A percentile compares a stretch with the other conserved stretches of the same genome.
Evolutionary conservation across 1,140 invertebrate genomes (phyloP).

Genomic region (Camponotus floridanus): DNA sequence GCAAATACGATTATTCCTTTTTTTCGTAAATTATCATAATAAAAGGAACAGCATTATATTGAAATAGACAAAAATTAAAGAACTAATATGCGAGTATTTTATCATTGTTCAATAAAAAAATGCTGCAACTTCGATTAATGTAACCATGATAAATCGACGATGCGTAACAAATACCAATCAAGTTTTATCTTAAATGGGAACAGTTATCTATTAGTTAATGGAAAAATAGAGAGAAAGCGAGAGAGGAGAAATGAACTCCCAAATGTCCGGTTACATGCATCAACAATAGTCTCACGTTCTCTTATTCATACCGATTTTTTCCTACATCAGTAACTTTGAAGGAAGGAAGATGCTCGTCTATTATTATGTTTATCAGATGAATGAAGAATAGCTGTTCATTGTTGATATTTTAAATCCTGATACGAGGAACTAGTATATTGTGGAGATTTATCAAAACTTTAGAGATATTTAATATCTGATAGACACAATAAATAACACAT

Average conservation of each 20-base stretch:
- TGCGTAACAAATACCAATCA: neutral
- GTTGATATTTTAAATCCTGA: neutral
- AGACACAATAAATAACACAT: neutral
- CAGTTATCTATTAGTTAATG: conserved; percentile 33
- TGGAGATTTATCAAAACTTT: neutral
- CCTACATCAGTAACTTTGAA: neutral
- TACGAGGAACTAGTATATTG: too few relatives aligned
- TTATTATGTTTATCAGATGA: neutral
- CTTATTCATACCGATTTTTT: neutral
- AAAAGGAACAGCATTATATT: neutral
- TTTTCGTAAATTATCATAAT: neutral
- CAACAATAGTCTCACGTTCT: neutral
- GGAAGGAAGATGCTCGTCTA: neutral
- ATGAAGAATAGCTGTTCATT: neutral
- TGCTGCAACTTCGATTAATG: neutral
- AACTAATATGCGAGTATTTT: neutral
- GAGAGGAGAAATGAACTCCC: neutral
- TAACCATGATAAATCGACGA: neutral
- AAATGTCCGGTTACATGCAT: neutral
- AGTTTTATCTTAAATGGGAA: conserved; percentile 21
- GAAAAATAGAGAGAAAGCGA: conserved; percentile 14
- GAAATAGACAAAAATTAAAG: neutral
- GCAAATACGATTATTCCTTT: conserved; percentile 4
- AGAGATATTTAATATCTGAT: neutral
- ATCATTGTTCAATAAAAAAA: conserved; percentile 25